Evolutionary conservation across 2,113 vertebrate genomes (phyloP), one percentile per base, ranked within the genome.

Genomic region (Polypterus senegalus): DNA sequence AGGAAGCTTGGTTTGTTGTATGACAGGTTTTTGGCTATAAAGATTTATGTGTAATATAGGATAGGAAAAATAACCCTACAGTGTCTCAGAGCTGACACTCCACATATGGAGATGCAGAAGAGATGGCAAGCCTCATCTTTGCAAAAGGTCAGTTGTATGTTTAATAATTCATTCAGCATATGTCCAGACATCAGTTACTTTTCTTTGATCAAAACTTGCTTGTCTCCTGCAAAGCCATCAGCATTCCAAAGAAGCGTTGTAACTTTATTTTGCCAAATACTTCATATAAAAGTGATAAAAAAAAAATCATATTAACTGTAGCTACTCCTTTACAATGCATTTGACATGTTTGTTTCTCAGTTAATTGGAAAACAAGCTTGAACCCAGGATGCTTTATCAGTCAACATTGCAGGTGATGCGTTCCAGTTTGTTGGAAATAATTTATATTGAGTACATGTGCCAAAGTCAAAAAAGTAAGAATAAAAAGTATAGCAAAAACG

Each of bases 121-220:
- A 70, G 77, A 74, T 77, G 63, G 81, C 74, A 78, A 82, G 80
- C 78, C 80, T 79, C 78, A 79, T 75, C 76, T 67, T 81, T 73
- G 74, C 72, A 79, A 80, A 72, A 67, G 83, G 83, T 85, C 82
- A 87, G 79, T 82, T 77, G 76, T 78, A 79, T 76, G 76, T 82
- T 85, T 72, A 84, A 86, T 84, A 80, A 84, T 87, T 84, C 64
- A 85, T 83, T 61, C 68, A 64, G 77, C 82, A 84, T 80, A 80
- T 83, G 83, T 84, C 75, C 71, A 81, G 75, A 77, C 78, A 80
- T 82, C 82, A 77, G 74, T 70, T 64, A 63, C 63, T 68, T 65
- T 4, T 51, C 79, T 83, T 83, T 85, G 80, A 84, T 85, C 79
- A 81, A 67, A 73, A 66, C 66, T 61, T 64, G 73, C 70, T 73